A percentile compares a stretch with the other conserved stretches of the same genome.
Evolutionary conservation across 2,888 invertebrate species (phyloP).

Genomic region (Ichneumoninae sp.): DNA sequence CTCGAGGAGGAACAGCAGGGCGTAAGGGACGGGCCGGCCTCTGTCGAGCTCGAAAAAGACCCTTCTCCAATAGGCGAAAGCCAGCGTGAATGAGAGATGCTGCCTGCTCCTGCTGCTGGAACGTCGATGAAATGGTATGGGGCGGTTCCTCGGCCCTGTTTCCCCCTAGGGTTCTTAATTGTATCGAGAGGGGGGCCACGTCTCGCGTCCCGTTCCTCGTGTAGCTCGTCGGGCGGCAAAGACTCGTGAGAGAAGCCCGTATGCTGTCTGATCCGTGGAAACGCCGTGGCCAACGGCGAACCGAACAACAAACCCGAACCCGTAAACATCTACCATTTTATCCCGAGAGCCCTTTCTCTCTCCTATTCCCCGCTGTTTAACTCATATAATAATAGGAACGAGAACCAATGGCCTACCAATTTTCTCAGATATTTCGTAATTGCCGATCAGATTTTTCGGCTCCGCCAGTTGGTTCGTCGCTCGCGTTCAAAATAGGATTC

Average conservation of each 20-base stretch:
- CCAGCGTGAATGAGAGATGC: conserved; percentile 72
- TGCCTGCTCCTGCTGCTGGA: conserved; percentile 67
- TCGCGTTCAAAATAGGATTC: conserved; percentile 36
- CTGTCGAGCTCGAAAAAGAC: conserved; percentile 72
- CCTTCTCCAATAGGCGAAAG: conserved; percentile 75
- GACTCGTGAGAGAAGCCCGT: conserved; percentile 70
- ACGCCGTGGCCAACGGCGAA: conserved; percentile 45
- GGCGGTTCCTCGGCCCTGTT: conserved; percentile 73
- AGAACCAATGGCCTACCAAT: conserved; percentile 54
- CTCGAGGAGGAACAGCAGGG: conserved; percentile 74
- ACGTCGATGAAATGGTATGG: conserved; percentile 78
- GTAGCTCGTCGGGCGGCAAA: conserved; percentile 43
- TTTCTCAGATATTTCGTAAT: conserved; percentile 53
- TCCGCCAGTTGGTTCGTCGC: not conserved
- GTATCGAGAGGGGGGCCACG: conserved; percentile 72
- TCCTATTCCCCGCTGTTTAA: conserved; percentile 46
- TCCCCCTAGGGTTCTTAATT: conserved; percentile 75
- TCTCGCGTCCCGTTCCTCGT: conserved; percentile 47
- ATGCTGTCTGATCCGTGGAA: conserved; percentile 40
- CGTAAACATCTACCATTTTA: conserved; percentile 61
- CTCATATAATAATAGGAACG: conserved; percentile 44
- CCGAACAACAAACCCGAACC: conserved; percentile 43
- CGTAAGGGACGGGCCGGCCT: conserved; percentile 77
- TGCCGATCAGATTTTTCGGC: conserved; percentile 40
- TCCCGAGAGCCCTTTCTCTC: conserved; percentile 27